Evolutionary conservation across 1,140 invertebrate species (phyloP).

Genomic region (Globodera ellingtonae): DNA sequence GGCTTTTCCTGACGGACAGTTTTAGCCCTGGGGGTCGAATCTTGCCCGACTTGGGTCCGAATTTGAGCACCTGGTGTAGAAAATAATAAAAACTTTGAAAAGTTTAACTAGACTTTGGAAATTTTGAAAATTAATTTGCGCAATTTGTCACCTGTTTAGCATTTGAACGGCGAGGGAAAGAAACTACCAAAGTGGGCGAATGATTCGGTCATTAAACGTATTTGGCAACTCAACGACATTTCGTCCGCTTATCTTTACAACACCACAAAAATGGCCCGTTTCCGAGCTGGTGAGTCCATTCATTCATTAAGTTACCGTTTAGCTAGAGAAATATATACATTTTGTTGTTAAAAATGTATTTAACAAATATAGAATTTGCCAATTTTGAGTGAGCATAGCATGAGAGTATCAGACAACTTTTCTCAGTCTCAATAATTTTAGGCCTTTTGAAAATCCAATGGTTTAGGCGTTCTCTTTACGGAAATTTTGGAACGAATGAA

Average conservation of each 20-base stretch:
- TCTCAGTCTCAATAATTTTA: no score
- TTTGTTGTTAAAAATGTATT: no score
- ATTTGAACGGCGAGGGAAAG: slow-evolving; percentile 35
- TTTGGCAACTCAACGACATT: slow-evolving; percentile 46
- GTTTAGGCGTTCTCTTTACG: slow-evolving; percentile 38
- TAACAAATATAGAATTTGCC: no score
- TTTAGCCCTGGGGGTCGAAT: no score
- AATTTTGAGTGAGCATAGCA: not conserved
- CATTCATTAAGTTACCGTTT: not conserved
- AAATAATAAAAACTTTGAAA: no score
- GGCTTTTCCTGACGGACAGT: no score
- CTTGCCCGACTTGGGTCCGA: no score
- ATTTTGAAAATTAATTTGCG: not conserved
- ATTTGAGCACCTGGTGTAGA: no score
- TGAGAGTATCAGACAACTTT: no score
- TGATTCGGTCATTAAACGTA: slow-evolving; percentile 30
- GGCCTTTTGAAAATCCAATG: no score
- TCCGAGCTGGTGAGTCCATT: slow-evolving; percentile 33
- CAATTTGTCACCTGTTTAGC: not conserved
- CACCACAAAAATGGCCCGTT: slow-evolving; percentile 38
- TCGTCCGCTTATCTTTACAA: slow-evolving; percentile 40
- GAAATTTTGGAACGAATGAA: slow-evolving; percentile 48
- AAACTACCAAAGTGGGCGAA: slow-evolving; percentile 48
- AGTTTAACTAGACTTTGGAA: no score
- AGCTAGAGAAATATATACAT: no score